Evolutionary conservation across 30 jellyfish, hydroid and myxozoan species (phyloP), one percentile per base, ranked within the genome.

Genomic region (Hydractinia symbiolongicarpus): DNA sequence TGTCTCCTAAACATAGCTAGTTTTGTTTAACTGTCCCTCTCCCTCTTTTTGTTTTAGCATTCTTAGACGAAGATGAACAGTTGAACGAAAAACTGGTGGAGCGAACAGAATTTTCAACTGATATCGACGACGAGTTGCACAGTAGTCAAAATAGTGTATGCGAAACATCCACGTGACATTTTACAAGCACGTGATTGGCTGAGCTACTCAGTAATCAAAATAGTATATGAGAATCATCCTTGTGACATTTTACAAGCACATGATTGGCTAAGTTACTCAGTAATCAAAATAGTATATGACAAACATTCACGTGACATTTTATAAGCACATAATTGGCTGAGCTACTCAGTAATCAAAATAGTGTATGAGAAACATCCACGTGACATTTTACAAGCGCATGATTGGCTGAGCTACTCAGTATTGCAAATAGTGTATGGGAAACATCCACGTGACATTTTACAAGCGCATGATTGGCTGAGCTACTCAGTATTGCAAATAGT

Each of bases 161-260:
- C 40, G 74, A 64, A 7, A 64, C 52, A n/a, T 64, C 74, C 17
- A 64, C 74, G 74, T 64, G 74, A 64, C 74, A 44, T 30, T 30
- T 30, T 30, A 30, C 44, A 30, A 30, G 44, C 44, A 30, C 44
- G 2, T 30, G 44, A 30, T 30, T 30, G 44, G 40, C 19, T 51
- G 74, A 64, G 40, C 40, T 64, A 51, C 40, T n/a, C 74, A 51
- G 19, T 51, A 64, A 51, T 51, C 74, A 30, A 30, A 30, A 30
- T 30, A 30, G 74, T 7, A 6, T 64, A 7, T 64, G 40, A n/a
- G 74, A 64, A 7, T 1, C 52, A n/a, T 64, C 74, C 17, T 1
- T 6, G 74, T 64, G 74, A 64, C 74, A 44, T 30, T 30, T 30
- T 30, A 30, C 44, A 30, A 30, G 44, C 44, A 30, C 44, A 30